phyloP scores from a whole-genome alignment of 2,888 invertebrate genomes.

The Nomada ruficornis region DNA sequence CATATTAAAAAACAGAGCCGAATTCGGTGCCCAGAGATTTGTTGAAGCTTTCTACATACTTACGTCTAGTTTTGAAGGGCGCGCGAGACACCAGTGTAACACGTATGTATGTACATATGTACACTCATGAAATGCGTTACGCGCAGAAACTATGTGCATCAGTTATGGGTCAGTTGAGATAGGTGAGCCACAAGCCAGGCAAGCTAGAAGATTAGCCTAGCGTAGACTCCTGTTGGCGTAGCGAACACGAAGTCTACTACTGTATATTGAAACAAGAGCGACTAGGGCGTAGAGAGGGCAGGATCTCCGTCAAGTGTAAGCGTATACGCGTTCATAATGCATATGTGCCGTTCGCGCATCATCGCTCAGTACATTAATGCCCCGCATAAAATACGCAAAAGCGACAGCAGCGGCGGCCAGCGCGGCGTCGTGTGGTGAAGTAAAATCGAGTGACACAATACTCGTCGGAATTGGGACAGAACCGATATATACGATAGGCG shows the following conservation, averaged over 20 bases:
- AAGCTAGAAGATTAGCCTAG: constrained; percentile 68
- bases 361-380: constrained; percentile 35
- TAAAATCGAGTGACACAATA: constrained; percentile 75
- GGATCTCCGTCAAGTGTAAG: neutral
- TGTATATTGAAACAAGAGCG: neutral
- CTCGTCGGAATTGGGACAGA: constrained; percentile 75
- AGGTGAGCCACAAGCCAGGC: constrained; percentile 59
- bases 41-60: too few species aligned
- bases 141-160: constrained; percentile 60
- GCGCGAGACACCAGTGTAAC: neutral
- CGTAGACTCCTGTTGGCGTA: constrained; percentile 58
- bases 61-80: neutral
- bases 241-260: constrained; percentile 24
- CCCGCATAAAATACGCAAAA: constrained; percentile 48
- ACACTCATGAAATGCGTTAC: constrained; percentile 63
- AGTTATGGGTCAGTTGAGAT: constrained; percentile 75
- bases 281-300: constrained; percentile 10
- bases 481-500: constrained; percentile 57
- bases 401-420: constrained; percentile 7
- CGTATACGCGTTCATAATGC: constrained; percentile 16
- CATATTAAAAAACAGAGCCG: too few species aligned
- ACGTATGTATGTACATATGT: constrained; percentile 62
- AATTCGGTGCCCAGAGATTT: too few species aligned
- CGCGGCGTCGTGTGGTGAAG: constrained; percentile 48
- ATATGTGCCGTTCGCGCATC: constrained; percentile 36